Evolutionary conservation across 2,113 vertebrate species (phyloP), one percentile per base, ranked within the genome.

Genomic region (Melanotaenia duboulayi): DNA sequence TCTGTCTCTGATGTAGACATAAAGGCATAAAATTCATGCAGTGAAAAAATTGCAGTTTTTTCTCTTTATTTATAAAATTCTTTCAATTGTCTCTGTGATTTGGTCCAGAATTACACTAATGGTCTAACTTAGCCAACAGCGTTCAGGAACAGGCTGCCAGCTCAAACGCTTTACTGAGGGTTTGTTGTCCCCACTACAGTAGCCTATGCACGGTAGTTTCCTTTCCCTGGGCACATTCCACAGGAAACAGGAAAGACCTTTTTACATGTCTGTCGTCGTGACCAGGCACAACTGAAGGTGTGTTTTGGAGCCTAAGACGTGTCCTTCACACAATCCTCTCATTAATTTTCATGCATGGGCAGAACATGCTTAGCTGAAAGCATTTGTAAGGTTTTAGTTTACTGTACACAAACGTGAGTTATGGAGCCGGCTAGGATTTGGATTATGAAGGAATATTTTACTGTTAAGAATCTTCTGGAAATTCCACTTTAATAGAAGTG

Each of bases 241-340:
- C 76, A 81, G 87, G 77, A 88, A 87, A 82, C 63, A 22, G 69
- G 81, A 84, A 80, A 82, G 2, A 51, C 52, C 17, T 42, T 76
- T 78, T 74, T 46, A 35, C 23, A 58, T 44, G 28, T 80, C 58
- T 60, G 58, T 72, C 77, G 73, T 80, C 10, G 20, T 73, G 49
- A 24, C 9, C 32, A 48, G 42, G 68, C 37, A 16, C 39, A 55
- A 20, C 17, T 62, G 20, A 70, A 87, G 69, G 40, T 81, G 52
- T 23, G 54, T 23, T 46, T 2, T 16, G 19, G 39, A n/a, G 3
- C 44, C 24, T 25, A 6, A 44, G 49, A 24, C n/a, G 32, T 44
- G 24, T 69, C 24, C 32, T 58, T 56, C 17, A 0, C 16, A 58
- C 4, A 12, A 35, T 25, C 54, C 55, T 50, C 24, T 16, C 40